Percentiles rank a stretch among this genome's conserved stretches.
phyloP scores from a whole-genome alignment of 2,888 invertebrate genomes.

The Nomada fucata region DNA sequence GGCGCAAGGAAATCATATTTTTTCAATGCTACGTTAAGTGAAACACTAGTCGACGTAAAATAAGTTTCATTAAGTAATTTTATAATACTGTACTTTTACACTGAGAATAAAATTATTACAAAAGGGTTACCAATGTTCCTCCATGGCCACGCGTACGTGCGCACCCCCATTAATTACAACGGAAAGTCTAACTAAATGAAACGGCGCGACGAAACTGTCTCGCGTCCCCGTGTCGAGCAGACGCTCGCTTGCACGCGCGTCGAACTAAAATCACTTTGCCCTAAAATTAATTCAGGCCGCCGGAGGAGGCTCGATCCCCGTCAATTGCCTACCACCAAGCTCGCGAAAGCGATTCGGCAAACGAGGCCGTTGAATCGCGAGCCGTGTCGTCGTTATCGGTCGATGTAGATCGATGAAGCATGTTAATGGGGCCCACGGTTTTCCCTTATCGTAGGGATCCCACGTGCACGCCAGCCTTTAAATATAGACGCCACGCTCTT shows the following conservation, averaged over 20 bases:
- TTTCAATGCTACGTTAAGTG: slow-evolving; percentile 29
- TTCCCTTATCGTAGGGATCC: slow-evolving; percentile 36
- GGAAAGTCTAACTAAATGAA: no score
- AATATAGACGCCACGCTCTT: slow-evolving; percentile 43
- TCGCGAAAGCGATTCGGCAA: slow-evolving; percentile 5
- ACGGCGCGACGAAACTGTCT: no score
- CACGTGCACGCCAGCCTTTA: slow-evolving; percentile 14
- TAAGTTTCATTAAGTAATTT: slow-evolving; percentile 18
- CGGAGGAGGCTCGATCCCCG: slow-evolving; percentile 15
- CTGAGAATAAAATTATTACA: slow-evolving; percentile 41
- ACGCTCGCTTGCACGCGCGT: no score
- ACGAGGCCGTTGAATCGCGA: slow-evolving; percentile 26
- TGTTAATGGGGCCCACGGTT: slow-evolving; percentile 17
- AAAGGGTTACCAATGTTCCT: not conserved
- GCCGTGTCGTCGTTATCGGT: slow-evolving; percentile 36
- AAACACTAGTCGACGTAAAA: slow-evolving; percentile 40
- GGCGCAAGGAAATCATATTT: slow-evolving; percentile 30
- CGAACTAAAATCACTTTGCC: no score
- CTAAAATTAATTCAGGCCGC: slow-evolving; percentile 33
- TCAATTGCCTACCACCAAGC: not conserved
- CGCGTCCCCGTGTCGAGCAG: no score
- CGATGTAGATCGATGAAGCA: slow-evolving; percentile 43
- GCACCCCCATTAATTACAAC: no score
- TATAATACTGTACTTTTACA: slow-evolving; percentile 24
- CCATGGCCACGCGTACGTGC: no score